Conservation (phyloP, 2,888 invertebrate genomes). For the Pogonocherus hispidulus region DNA sequence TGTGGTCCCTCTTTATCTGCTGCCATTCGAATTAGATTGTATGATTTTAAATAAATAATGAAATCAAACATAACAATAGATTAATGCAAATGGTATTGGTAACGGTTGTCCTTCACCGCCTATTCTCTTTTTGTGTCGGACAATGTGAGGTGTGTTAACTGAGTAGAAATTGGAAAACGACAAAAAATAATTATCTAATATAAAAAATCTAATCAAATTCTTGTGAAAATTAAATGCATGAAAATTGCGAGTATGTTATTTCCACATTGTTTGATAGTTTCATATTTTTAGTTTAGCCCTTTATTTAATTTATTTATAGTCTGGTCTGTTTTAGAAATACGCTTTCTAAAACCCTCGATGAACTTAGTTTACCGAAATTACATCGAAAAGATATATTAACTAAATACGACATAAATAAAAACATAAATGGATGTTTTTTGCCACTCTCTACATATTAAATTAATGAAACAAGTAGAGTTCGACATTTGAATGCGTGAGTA, state of each 20-base stretch:
- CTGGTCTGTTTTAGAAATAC: too few species aligned
- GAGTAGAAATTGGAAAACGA: conserved; percentile 37
- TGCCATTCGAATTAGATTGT: conserved; percentile 22
- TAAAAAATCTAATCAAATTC: conserved; percentile 4
- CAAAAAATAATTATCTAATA: conserved; percentile 35
- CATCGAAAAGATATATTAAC: too few species aligned
- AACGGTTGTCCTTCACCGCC: conserved; percentile 41
- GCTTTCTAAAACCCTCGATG: too few species aligned
- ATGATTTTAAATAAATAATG: conserved; percentile 29
- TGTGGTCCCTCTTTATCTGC: conserved; percentile 6
- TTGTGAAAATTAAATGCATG: neutral
- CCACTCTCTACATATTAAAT: too few species aligned
- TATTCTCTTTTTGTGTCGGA: conserved; percentile 39
- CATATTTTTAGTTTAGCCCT: too few species aligned
- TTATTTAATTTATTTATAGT: too few species aligned
- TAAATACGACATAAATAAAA: too few species aligned
- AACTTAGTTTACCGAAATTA: too few species aligned
- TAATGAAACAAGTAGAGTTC: too few species aligned
- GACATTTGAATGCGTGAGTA: too few species aligned
- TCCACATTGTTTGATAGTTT: too few species aligned
- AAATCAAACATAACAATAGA: conserved; percentile 32
- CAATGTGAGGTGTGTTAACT: conserved; percentile 43
- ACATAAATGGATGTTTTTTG: too few species aligned
- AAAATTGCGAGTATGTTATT: neutral
- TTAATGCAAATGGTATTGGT: conserved; percentile 30